Evolutionary conservation across 2,888 invertebrate genomes (phyloP), one percentile per base, ranked within the genome.

Genomic region (Unio pictorum): DNA sequence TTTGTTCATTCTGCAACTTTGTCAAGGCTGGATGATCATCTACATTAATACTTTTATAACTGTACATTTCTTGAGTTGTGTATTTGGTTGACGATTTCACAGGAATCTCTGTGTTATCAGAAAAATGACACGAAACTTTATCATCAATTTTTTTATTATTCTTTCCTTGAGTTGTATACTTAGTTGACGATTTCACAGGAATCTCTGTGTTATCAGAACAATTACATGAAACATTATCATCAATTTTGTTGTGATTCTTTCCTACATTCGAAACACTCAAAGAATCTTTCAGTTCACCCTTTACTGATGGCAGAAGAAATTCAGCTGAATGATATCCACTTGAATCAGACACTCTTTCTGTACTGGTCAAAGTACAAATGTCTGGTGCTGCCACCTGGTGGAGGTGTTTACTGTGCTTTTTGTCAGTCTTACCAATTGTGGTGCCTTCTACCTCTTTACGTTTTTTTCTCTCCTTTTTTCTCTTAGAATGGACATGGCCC

Each of bases 1-100:
- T 86, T 67, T 86, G 86, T 72, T 86, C 85, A 71, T 86, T 86
- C 66, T 86, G 86, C 54, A 86, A 76, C 65, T 81, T 84, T 11
- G 84, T 83, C 64, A 86, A 70, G 8, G 78, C 84, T 11, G 86
- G 86, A 69, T 86, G 84, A 69, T 82, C 82, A 61, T 86, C 86
- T 7, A 86, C 72, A 59, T 83, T 78, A 18, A 81, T 67, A 30
- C 74, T 71, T 70, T 80, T 75, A 62, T 76, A 76, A 15, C 72
- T 72, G 62, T 69, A 71, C 11, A 69, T 64, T 55, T 72, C 70
- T 34, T 75, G 55, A 18, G 7, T 54, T n/a, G 26, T 23, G 15
- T 54, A 26, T 7, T 17, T 63, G 55, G 45, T 63, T 55, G 45
- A 55, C 18, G 30, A 55, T 34, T 55, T 54, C 26, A 55, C 34